These are phyloP conservation scores for Cephalotes varians DNA, from an alignment of 2,888 invertebrate genomes.

Conservation along the genomic window DNA sequence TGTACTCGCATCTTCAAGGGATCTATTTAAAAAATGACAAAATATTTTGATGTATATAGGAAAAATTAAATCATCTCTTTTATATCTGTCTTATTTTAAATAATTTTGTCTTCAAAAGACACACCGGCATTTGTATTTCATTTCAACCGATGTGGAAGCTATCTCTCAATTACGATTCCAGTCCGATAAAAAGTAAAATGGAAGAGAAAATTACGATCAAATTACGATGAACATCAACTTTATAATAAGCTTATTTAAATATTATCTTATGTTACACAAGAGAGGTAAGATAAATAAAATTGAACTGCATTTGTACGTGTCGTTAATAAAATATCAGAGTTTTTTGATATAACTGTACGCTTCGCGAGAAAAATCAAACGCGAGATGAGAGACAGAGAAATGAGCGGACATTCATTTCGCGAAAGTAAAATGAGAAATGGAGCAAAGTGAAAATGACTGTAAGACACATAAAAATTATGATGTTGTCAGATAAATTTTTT, in stretches of 20 bases:
- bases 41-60: neutral
- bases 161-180: neutral
- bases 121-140: constrained; percentile 9
- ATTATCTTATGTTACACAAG: neutral
- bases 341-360: constrained; percentile 14
- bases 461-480: constrained; percentile 46
- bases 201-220: constrained; percentile 12
- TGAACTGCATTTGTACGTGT: constrained; percentile 10
- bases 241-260: constrained; percentile 35
- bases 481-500: constrained; percentile 15
- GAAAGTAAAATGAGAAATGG: constrained; percentile 20
- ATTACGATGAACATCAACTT: constrained; percentile 25
- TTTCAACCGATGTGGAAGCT: neutral
- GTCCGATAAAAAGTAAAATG: neutral
- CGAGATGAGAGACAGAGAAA: constrained; percentile 19
- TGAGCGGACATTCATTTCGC: neutral
- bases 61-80: neutral
- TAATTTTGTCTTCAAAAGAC: neutral
- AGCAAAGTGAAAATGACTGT: constrained; percentile 23
- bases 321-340: constrained; percentile 27
- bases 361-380: constrained; percentile 15
- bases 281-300: constrained; percentile 21
- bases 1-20: neutral
- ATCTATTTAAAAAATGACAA: neutral
- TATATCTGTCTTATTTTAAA: constrained; percentile 4